Percentiles rank a stretch among this genome's conserved stretches.
These are phyloP conservation scores for Drymodes brunneopygia DNA, from an alignment of 2,113 vertebrate genomes.

Conservation along the genomic window DNA sequence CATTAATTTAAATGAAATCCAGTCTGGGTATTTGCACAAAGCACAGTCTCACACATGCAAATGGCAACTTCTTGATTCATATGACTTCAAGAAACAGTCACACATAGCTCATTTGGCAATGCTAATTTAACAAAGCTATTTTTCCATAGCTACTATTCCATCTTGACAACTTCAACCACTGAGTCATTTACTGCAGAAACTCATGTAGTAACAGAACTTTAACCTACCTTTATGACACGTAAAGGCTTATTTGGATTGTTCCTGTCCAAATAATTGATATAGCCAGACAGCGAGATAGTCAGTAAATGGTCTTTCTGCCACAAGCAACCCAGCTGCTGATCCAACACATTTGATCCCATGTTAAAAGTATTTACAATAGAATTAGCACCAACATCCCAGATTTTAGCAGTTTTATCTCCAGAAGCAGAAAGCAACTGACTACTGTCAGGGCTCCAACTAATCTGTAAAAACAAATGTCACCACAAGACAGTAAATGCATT, in stretches of 20 bases:
- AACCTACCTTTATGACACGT: conserved; percentile 85
- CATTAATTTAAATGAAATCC: background rate
- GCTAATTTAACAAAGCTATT: background rate
- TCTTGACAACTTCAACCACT: background rate
- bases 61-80: background rate
- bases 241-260: conserved; percentile 91
- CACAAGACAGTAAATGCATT: background rate
- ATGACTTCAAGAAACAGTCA: background rate
- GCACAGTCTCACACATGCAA: background rate
- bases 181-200: background rate
- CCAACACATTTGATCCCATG: conserved; percentile 84
- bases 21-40: background rate
- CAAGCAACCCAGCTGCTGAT: conserved; percentile 96
- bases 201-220: background rate
- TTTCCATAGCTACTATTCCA: background rate
- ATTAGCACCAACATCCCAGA: conserved; percentile 87
- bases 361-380: conserved; percentile 86
- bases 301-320: conserved; percentile 93
- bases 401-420: conserved; percentile 93
- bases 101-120: background rate
- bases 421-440: conserved; percentile 92
- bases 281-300: conserved; percentile 88
- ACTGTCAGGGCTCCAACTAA: conserved; percentile 91
- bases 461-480: conserved; percentile 58
- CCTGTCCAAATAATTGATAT: conserved; percentile 97